These are phyloP conservation scores for Silurus meridionalis DNA, from an alignment of 2,113 vertebrate species.

Conservation along the genomic window DNA sequence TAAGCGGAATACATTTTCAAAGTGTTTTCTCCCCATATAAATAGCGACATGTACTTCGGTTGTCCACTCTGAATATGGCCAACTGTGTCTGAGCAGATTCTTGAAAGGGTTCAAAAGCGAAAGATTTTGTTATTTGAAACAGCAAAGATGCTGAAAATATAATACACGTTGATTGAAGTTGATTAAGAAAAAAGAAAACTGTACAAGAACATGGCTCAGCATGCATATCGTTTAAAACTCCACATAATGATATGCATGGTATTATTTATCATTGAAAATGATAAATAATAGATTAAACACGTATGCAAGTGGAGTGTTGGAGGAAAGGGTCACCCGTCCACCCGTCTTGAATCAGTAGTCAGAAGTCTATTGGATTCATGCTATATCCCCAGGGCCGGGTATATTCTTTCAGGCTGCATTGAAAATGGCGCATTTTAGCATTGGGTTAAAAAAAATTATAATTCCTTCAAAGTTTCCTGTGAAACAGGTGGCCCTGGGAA, in stretches of 20 bases:
- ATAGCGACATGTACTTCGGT: not conserved
- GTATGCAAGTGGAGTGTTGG: conserved; percentile 11
- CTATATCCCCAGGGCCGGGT: conserved; percentile 7
- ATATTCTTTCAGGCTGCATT: not conserved
- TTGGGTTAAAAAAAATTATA: not conserved
- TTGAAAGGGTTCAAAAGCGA: conserved; percentile 23
- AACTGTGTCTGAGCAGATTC: conserved; percentile 5
- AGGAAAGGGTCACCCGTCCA: conserved; percentile 22
- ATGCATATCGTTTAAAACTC: conserved; percentile 13
- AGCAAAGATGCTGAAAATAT: conserved; percentile 26
- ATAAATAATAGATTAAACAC: conserved; percentile 27
- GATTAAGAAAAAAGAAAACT: not conserved
- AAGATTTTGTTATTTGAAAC: conserved; percentile 26
- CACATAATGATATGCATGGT: conserved; percentile 10
- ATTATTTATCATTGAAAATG: conserved; percentile 19
- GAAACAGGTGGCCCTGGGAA: conserved; percentile 12
- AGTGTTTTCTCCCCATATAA: not conserved
- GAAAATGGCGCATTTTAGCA: not conserved
- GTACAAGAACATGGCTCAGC: conserved; percentile 15
- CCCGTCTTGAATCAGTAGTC: conserved; percentile 16
- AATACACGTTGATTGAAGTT: not conserved
- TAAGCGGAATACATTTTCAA: not conserved
- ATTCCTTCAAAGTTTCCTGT: not conserved
- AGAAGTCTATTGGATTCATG: not conserved
- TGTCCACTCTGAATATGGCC: conserved; percentile 1